Percentiles rank a stretch among this genome's conserved stretches.
Evolutionary conservation across 2,113 vertebrate genomes (phyloP).

Genomic region (Syngnathus scovelli): DNA sequence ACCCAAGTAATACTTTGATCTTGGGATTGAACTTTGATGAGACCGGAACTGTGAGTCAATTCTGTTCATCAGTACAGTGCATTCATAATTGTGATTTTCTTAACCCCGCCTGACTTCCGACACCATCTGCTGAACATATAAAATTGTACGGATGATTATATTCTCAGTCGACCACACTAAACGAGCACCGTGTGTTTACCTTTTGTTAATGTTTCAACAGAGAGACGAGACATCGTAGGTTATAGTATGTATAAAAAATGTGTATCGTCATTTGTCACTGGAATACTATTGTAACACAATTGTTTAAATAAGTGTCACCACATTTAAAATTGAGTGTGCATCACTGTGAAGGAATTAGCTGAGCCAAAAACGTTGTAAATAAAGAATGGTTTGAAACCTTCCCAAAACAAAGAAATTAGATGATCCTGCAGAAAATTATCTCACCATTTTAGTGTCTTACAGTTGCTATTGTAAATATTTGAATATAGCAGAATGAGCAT

Average conservation of each 20-base stretch:
- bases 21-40: conserved; percentile 12
- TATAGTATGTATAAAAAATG: conserved; percentile 36
- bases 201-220: conserved; percentile 25
- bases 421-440: neutral
- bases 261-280: conserved; percentile 45
- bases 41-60: conserved; percentile 3
- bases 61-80: conserved; percentile 16
- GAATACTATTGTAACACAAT: conserved; percentile 25
- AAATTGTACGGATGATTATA: conserved; percentile 28
- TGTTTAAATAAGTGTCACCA: conserved; percentile 41
- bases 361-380: conserved; percentile 15
- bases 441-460: neutral
- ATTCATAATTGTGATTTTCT: conserved; percentile 28
- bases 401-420: conserved; percentile 3
- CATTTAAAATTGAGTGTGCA: conserved; percentile 29
- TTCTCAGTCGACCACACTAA: conserved; percentile 42
- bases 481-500: neutral
- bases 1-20: neutral
- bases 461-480: neutral
- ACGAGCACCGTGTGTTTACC: conserved; percentile 46
- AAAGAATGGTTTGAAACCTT: conserved; percentile 4
- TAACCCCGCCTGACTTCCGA: conserved; percentile 15
- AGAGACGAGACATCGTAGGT: conserved; percentile 13
- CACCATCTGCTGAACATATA: conserved; percentile 17
- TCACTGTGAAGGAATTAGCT: conserved; percentile 29